A percentile compares a stretch with the other conserved stretches of the same genome.
These are phyloP conservation scores for Molossus molossus DNA, from an alignment of 2,797 vertebrate genomes.

Conservation along the genomic window DNA sequence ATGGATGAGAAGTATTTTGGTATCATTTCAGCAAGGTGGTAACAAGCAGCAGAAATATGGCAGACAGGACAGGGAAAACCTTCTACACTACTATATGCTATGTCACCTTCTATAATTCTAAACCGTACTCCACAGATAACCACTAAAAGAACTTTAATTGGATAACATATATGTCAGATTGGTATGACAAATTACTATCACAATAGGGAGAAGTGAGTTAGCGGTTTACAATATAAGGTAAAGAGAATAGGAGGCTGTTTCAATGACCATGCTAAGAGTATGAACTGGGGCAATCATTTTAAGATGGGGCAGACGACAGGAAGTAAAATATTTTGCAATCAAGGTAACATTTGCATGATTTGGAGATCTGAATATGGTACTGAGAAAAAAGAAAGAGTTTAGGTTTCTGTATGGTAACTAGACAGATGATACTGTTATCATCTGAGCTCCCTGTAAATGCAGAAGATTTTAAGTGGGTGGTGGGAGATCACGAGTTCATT, in stretches of 20 bases:
- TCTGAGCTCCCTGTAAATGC: not conserved
- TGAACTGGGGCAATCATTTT: conserved; percentile 14
- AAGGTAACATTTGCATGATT: conserved; percentile 16
- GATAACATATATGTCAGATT: not conserved
- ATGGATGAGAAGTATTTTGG: not conserved
- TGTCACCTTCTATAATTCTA: not conserved
- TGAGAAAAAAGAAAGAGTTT: conserved; percentile 27
- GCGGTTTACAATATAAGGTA: not conserved
- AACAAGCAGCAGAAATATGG: not conserved
- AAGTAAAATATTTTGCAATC: not conserved
- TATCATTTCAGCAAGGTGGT: not conserved
- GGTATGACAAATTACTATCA: not conserved
- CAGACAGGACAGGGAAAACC: not conserved
- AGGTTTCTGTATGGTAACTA: conserved; percentile 10
- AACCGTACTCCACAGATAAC: not conserved
- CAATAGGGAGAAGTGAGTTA: not conserved
- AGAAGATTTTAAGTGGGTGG: not conserved
- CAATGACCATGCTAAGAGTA: not conserved
- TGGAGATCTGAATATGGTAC: not conserved
- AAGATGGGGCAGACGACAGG: not conserved
- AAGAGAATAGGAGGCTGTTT: not conserved
- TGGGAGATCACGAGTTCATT: not conserved
- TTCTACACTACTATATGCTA: not conserved
- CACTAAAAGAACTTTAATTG: conserved; percentile 29
- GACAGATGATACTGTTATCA: not conserved